Percentiles rank a stretch among this genome's conserved stretches.
Evolutionary conservation across 2,113 vertebrate genomes (phyloP).

Genomic region (Desmodus rotundus): DNA sequence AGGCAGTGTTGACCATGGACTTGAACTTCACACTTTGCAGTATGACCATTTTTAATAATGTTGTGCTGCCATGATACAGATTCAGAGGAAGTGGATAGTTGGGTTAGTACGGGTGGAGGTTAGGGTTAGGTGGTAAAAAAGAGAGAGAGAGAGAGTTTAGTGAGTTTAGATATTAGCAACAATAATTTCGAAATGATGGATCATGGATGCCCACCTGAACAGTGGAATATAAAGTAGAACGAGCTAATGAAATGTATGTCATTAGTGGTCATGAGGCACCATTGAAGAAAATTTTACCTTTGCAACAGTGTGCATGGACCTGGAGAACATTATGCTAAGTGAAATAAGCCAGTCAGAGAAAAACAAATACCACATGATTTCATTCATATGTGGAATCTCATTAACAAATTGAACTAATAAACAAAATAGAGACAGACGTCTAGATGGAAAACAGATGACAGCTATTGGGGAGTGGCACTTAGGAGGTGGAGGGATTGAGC

Average conservation of each 20-base stretch:
- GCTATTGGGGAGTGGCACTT: no score
- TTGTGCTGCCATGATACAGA: not conserved
- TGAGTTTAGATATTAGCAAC: not conserved
- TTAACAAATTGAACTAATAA: no score
- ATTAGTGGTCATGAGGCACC: not conserved
- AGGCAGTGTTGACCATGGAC: not conserved
- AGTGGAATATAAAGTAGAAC: not conserved
- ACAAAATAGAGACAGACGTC: no score
- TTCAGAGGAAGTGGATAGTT: not conserved
- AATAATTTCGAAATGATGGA: not conserved
- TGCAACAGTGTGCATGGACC: no score
- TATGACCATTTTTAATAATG: not conserved
- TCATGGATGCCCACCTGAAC: not conserved
- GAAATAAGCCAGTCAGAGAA: no score
- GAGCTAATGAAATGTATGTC: not conserved
- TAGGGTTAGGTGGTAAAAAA: not conserved
- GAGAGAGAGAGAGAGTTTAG: not conserved
- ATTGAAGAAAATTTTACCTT: not conserved
- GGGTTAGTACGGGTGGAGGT: not conserved
- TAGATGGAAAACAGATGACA: no score
- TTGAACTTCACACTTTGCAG: not conserved
- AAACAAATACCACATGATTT: no score
- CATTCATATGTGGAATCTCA: no score
- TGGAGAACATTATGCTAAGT: no score
- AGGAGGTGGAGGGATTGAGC: no score